Conservation (phyloP, 2,113 vertebrate species). For the Dicaeum eximium region DNA sequence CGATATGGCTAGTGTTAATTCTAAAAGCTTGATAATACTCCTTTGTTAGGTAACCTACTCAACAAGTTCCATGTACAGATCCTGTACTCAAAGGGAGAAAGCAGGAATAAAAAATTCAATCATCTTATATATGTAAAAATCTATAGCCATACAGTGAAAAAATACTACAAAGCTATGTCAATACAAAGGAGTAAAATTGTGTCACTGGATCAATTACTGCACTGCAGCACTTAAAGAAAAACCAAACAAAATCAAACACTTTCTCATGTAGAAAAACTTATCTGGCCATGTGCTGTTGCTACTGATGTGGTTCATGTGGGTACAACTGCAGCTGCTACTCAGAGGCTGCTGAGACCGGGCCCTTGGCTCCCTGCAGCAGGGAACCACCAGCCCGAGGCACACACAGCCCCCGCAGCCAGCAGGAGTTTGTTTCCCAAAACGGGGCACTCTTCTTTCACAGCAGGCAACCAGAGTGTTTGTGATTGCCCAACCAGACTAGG, state of each 20-base stretch:
- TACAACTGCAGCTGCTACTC: rapidly evolving
- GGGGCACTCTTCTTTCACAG: not conserved
- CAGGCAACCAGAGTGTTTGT: not conserved
- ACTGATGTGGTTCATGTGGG: rapidly evolving
- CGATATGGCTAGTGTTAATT: not conserved
- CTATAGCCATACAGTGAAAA: not conserved
- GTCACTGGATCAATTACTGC: not conserved
- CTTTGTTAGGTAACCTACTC: not conserved
- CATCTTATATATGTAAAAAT: not conserved
- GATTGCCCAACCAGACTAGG: not conserved
- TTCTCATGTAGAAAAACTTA: not conserved
- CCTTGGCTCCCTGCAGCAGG: too few species aligned
- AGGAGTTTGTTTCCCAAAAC: not conserved
- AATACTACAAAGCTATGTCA: not conserved
- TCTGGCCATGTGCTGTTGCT: not conserved
- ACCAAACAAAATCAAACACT: not conserved
- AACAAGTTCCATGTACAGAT: not conserved
- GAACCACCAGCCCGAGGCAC: too few species aligned
- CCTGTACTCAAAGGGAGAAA: not conserved
- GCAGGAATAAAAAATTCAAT: not conserved
- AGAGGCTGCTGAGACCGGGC: not conserved
- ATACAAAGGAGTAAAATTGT: not conserved
- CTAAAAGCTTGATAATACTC: not conserved
- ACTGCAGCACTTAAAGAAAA: not conserved
- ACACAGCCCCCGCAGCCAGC: too few species aligned